A percentile compares a stretch with the other conserved stretches of the same genome.
phyloP scores from a whole-genome alignment of 2,113 vertebrate species.

The Channa maculata region DNA sequence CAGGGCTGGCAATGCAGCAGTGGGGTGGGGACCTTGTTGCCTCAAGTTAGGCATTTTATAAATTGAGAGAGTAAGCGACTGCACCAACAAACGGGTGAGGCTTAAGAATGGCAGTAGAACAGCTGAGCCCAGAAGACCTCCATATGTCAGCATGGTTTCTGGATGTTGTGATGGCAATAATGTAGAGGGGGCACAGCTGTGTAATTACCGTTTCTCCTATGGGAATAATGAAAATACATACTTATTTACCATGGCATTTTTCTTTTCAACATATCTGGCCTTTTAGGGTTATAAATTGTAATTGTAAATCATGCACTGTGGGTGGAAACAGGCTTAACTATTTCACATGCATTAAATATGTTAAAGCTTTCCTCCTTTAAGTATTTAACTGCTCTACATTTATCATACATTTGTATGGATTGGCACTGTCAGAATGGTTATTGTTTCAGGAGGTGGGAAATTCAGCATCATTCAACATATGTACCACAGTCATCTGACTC shows the following conservation, averaged over 20 bases:
- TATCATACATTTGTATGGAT: background rate
- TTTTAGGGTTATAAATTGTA: background rate
- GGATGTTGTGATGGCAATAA: slow-evolving; percentile 41
- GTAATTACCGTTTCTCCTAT: background rate
- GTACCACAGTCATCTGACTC: background rate
- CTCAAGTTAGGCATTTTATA: slow-evolving; percentile 45
- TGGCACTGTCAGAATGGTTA: background rate
- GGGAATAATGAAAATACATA: slow-evolving; percentile 9
- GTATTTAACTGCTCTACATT: background rate
- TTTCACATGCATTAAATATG: background rate
- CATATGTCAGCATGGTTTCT: slow-evolving; percentile 50
- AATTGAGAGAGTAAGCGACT: slow-evolving; percentile 44
- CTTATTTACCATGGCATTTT: background rate
- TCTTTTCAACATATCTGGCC: background rate
- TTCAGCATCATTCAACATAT: too few species aligned
- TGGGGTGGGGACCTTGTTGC: slow-evolving; percentile 12
- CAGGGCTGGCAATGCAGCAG: slow-evolving; percentile 21
- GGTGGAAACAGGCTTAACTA: slow-evolving; percentile 9
- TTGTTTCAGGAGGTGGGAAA: too few species aligned
- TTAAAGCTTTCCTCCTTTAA: background rate
- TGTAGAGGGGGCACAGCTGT: slow-evolving; percentile 13
- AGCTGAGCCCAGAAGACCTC: slow-evolving; percentile 60
- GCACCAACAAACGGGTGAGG: slow-evolving; percentile 21
- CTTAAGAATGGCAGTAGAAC: slow-evolving; percentile 44
- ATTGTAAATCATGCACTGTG: background rate